These are phyloP conservation scores for Homarus gammarus DNA, from an alignment of 2,888 invertebrate species.

Conservation along the genomic window DNA sequence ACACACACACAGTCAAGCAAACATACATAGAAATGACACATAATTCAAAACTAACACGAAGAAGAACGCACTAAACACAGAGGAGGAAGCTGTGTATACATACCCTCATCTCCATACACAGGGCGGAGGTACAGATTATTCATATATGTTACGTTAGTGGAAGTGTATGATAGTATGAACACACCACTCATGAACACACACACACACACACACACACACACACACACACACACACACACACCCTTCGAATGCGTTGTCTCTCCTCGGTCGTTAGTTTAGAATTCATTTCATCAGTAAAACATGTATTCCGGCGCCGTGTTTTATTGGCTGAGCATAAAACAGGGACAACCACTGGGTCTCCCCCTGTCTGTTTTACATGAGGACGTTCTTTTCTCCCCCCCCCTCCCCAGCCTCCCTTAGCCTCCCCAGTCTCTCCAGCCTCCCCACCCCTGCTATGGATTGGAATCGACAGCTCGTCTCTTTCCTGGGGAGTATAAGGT, in stretches of 20 bases:
- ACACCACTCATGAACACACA: neutral
- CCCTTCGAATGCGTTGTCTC: constrained; percentile 10
- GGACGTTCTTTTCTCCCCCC: neutral
- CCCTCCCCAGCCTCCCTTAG: neutral
- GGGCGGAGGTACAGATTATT: too few relatives aligned
- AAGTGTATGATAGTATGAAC: too few relatives aligned
- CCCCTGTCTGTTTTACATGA: constrained; percentile 9
- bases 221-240: constrained; percentile 52
- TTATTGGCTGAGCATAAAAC: constrained; percentile 71
- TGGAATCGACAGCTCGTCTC: neutral
- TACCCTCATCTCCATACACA: constrained; percentile 9
- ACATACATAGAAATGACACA: too few relatives aligned
- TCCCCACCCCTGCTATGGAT: neutral
- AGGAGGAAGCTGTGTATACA: neutral
- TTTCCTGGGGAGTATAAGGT: neutral
- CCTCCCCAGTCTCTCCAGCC: too few relatives aligned
- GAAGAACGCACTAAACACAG: too few relatives aligned
- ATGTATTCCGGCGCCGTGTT: constrained; percentile 65
- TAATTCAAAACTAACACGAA: too few relatives aligned
- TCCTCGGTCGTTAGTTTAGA: constrained; percentile 54
- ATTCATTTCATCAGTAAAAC: constrained; percentile 70
- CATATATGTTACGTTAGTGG: too few relatives aligned
- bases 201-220: constrained; percentile 53
- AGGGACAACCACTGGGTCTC: constrained; percentile 39
- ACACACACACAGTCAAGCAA: neutral